phyloP scores from a whole-genome alignment of 2,113 vertebrate species.

The Gopherus flavomarginatus region DNA sequence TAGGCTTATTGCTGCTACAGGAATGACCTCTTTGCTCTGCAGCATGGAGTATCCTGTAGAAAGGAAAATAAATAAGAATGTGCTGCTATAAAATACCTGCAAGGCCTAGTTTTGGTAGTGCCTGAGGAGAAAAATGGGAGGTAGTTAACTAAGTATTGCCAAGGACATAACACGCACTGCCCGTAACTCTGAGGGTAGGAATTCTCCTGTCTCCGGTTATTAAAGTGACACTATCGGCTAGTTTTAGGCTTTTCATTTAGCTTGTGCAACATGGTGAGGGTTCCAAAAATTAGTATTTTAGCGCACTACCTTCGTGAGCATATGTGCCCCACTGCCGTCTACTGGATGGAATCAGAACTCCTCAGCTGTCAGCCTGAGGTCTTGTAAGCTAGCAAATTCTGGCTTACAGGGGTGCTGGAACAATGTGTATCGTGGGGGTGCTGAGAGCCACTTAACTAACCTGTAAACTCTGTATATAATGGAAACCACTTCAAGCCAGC shows the following conservation, averaged over 20 bases:
- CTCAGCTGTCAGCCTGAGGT: accelerated
- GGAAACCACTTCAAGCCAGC: too few species aligned
- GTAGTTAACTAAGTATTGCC: not conserved
- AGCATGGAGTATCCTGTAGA: constrained; percentile 84
- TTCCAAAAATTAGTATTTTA: accelerated
- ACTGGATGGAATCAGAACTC: accelerated
- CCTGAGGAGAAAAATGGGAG: not conserved
- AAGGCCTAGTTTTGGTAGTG: not conserved
- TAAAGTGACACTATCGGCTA: not conserved
- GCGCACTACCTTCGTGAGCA: accelerated
- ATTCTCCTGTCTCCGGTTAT: not conserved
- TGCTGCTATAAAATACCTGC: not conserved
- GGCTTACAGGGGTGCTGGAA: not conserved
- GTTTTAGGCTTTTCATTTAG: not conserved
- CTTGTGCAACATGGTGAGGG: accelerated
- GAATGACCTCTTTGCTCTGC: constrained; percentile 87
- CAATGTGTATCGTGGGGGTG: too few species aligned
- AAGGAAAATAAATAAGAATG: constrained; percentile 27
- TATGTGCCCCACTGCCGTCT: accelerated
- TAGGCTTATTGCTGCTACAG: constrained; percentile 88
- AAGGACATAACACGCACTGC: accelerated
- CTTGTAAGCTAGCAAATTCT: accelerated
- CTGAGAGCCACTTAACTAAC: too few species aligned
- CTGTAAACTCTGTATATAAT: too few species aligned
- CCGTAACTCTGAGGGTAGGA: not conserved